These are phyloP conservation scores for Paracanthobrama guichenoti DNA, from an alignment of 2,113 vertebrate genomes.

Conservation along the genomic window DNA sequence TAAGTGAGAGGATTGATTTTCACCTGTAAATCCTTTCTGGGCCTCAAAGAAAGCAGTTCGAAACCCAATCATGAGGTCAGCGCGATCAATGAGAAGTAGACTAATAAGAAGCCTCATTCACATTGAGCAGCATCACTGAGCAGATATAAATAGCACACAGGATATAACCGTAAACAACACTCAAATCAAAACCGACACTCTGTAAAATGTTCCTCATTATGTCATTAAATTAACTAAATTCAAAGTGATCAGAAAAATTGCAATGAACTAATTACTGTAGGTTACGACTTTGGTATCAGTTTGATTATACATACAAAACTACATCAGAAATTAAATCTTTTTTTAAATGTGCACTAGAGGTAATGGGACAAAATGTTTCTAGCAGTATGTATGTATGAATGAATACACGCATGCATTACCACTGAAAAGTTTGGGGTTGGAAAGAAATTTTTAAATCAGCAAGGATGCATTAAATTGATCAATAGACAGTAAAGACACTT, in stretches of 20 bases:
- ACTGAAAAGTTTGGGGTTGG: background rate
- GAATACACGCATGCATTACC: background rate
- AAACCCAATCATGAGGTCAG: slow-evolving; percentile 67
- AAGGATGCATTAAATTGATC: background rate
- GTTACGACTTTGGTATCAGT: background rate
- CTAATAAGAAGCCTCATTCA: slow-evolving; percentile 60
- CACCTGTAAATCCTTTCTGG: slow-evolving; percentile 67
- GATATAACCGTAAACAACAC: background rate
- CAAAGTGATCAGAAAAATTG: background rate
- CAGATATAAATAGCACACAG: slow-evolving; percentile 56
- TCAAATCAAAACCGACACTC: background rate
- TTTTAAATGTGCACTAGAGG: background rate
- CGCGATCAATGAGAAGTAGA: slow-evolving; percentile 67
- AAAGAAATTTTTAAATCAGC: background rate
- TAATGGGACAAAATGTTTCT: background rate
- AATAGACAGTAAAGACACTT: background rate
- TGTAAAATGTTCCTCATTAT: background rate
- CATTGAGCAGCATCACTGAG: slow-evolving; percentile 13
- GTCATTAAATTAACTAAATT: background rate
- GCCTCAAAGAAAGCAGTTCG: slow-evolving; percentile 53
- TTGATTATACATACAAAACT: background rate
- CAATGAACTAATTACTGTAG: background rate
- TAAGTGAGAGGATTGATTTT: slow-evolving; percentile 74
- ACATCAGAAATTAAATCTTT: background rate
- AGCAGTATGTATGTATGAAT: background rate